A percentile compares a stretch with the other conserved stretches of the same genome.
Evolutionary conservation across 2,113 vertebrate genomes (phyloP).

Genomic region (Sula dactylatra): DNA sequence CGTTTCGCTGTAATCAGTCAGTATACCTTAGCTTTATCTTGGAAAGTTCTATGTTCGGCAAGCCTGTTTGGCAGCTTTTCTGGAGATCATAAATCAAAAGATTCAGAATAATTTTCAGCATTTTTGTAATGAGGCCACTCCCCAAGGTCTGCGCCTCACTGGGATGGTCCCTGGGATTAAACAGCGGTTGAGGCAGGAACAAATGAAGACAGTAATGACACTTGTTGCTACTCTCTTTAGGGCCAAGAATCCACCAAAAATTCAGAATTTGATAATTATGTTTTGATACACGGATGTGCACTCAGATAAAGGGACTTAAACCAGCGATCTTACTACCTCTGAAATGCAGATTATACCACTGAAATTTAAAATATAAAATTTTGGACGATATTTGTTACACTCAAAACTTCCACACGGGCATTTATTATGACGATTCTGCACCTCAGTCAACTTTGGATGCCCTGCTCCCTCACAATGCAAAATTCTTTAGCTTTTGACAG

Average conservation of each 20-base stretch:
- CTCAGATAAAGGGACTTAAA: background rate
- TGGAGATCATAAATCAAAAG: slow-evolving; percentile 30
- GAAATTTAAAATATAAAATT: background rate
- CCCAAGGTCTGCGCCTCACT: background rate
- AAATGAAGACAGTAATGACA: background rate
- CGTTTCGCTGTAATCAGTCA: background rate
- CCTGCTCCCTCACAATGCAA: background rate
- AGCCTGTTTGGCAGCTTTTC: background rate
- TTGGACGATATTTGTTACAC: background rate
- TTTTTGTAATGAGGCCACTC: background rate
- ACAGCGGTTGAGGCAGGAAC: background rate
- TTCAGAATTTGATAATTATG: background rate
- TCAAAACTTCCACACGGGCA: background rate
- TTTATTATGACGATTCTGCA: background rate
- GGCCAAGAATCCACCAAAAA: background rate
- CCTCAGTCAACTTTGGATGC: background rate
- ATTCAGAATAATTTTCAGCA: background rate
- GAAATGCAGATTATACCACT: background rate
- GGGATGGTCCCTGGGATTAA: background rate
- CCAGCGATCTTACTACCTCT: background rate
- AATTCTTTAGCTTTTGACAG: slow-evolving; percentile 27
- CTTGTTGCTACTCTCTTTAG: background rate
- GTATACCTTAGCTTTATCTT: background rate
- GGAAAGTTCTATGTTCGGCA: background rate
- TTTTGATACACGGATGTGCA: background rate